These are phyloP conservation scores for Plebejus anna DNA, from an alignment of 2,888 invertebrate species.

Conservation along the genomic window DNA sequence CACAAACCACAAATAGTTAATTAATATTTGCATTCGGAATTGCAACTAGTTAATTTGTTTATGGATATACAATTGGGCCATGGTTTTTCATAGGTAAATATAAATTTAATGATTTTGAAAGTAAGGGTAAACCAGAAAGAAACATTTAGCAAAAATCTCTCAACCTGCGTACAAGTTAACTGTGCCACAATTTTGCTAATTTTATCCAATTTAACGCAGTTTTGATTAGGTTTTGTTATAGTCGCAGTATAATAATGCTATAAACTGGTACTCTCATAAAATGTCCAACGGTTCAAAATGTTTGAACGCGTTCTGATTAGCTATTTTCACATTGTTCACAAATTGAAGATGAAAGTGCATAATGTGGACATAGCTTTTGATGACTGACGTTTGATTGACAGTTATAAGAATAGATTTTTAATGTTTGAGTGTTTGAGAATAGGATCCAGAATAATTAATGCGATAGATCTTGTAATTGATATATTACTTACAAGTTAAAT, in stretches of 20 bases:
- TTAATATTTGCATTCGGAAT: conserved; percentile 18
- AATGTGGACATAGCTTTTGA: no score
- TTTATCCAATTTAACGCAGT: no score
- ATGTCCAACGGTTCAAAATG: not conserved
- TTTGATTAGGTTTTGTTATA: no score
- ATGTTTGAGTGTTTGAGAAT: not conserved
- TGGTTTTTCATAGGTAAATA: not conserved
- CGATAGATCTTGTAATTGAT: no score
- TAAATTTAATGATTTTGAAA: not conserved
- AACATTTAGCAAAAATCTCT: not conserved
- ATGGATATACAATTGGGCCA: conserved; percentile 9
- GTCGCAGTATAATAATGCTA: no score
- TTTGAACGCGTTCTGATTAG: not conserved
- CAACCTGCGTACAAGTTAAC: not conserved
- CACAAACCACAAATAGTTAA: conserved; percentile 14
- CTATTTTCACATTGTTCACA: no score
- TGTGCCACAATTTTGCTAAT: no score
- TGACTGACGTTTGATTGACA: not conserved
- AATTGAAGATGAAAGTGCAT: no score
- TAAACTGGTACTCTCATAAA: not conserved
- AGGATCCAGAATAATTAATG: not conserved
- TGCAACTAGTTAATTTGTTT: conserved; percentile 26
- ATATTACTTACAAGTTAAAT: no score
- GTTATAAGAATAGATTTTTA: not conserved
- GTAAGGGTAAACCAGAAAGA: not conserved